These are phyloP conservation scores for Sitta europaea DNA, from an alignment of 2,113 vertebrate genomes.

Conservation along the genomic window DNA sequence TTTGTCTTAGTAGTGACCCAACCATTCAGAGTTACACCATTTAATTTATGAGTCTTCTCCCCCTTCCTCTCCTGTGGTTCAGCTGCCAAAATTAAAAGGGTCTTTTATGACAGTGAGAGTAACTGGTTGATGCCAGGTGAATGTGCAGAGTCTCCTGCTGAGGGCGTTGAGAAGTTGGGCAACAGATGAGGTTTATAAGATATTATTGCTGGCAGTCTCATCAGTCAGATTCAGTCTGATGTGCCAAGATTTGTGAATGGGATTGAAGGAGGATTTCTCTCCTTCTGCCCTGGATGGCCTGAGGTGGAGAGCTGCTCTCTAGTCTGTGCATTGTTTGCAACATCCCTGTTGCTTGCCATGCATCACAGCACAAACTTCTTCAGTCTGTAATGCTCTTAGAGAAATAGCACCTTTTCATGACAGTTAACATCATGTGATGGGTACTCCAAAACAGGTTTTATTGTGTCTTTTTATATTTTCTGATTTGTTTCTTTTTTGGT, in stretches of 20 bases:
- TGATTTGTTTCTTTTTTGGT: neutral
- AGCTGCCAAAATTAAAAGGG: neutral
- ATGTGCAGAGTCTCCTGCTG: neutral
- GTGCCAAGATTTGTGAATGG: neutral
- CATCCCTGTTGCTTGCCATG: neutral
- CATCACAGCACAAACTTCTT: neutral
- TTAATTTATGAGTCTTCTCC: neutral
- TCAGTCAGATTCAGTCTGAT: neutral
- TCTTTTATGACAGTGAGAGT: neutral
- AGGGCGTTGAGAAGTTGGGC: neutral
- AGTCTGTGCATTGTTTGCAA: neutral
- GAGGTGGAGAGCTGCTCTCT: neutral
- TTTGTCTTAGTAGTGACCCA: neutral
- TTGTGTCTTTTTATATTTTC: neutral
- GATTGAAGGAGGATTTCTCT: neutral
- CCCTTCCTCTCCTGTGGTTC: neutral
- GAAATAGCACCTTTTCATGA: conserved; percentile 5
- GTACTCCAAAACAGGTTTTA: neutral
- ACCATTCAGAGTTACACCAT: neutral
- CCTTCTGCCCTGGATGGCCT: neutral
- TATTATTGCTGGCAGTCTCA: neutral
- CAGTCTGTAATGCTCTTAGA: neutral
- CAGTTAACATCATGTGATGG: conserved; percentile 10
- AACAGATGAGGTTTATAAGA: neutral
- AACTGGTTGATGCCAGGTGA: neutral